Percentiles rank a stretch among this genome's conserved stretches.
These are phyloP conservation scores for Corythornis madagascariensis DNA, from an alignment of 2,113 vertebrate species.

Conservation along the genomic window DNA sequence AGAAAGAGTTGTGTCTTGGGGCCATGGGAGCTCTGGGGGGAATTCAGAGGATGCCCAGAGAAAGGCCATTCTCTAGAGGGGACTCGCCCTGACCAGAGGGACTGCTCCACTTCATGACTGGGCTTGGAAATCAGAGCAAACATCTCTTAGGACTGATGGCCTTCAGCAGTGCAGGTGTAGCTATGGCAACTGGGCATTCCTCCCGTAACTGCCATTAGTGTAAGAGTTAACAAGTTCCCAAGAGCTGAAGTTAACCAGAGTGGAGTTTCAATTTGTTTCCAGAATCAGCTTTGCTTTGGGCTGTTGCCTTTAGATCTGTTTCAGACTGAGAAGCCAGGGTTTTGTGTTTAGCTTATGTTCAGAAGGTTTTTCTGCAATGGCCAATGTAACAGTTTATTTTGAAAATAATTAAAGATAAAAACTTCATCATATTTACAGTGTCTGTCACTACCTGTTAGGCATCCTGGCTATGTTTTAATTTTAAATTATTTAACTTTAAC, in stretches of 20 bases:
- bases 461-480: not conserved
- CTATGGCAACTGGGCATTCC: not conserved
- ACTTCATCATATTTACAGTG: not conserved
- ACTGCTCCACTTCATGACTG: not conserved
- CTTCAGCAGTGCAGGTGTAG: not conserved
- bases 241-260: not conserved
- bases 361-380: not conserved
- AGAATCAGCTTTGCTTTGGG: not conserved
- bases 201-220: not conserved
- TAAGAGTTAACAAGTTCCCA: not conserved
- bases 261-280: not conserved
- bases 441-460: not conserved
- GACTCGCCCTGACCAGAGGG: not conserved
- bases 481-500: not conserved
- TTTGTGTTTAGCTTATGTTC: not conserved
- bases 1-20: not conserved
- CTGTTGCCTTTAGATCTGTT: not conserved
- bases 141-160: not conserved
- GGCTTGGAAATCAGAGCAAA: not conserved
- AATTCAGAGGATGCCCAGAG: not conserved
- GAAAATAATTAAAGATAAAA: not conserved
- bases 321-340: not conserved
- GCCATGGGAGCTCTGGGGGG: fast-evolving
- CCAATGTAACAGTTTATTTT: not conserved
- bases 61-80: not conserved